phyloP scores from a whole-genome alignment of 1,140 invertebrate genomes.

The Rhynchophorus ferrugineus region DNA sequence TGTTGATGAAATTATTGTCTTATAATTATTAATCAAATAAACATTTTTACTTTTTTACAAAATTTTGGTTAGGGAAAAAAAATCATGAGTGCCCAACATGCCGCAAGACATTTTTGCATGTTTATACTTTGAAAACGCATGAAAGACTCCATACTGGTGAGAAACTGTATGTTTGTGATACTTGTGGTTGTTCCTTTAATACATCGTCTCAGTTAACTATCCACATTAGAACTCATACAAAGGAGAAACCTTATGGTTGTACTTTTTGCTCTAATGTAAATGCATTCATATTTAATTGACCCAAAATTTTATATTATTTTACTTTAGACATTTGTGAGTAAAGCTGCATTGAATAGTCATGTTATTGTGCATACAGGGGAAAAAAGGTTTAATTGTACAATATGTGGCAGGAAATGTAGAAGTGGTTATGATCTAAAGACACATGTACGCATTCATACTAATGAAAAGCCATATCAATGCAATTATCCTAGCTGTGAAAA shows the following conservation, averaged over 20 bases:
- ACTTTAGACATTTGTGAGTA: slow-evolving; percentile 2
- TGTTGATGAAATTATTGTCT: no score
- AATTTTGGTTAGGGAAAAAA: slow-evolving; percentile 39
- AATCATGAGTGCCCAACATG: slow-evolving; percentile 46
- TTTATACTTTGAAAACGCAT: slow-evolving; percentile 33
- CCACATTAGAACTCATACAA: slow-evolving; percentile 39
- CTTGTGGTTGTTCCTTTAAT: slow-evolving; percentile 51
- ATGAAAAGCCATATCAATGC: slow-evolving; percentile 3
- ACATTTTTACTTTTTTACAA: neutral
- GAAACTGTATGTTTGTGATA: slow-evolving; percentile 32
- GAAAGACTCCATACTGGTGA: slow-evolving; percentile 42
- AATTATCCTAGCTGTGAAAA: slow-evolving; percentile 6
- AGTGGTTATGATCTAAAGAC: neutral
- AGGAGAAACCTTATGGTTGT: slow-evolving; percentile 71
- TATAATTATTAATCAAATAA: no score
- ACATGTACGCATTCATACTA: slow-evolving; percentile 4
- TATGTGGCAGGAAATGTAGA: slow-evolving; percentile 2
- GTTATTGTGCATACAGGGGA: slow-evolving; percentile 1
- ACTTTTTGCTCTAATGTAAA: slow-evolving; percentile 50
- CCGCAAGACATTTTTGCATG: slow-evolving; percentile 48
- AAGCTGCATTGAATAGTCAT: neutral
- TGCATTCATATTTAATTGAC: neutral
- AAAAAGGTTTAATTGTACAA: slow-evolving; percentile 3
- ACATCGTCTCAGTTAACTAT: slow-evolving; percentile 55
- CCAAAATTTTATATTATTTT: neutral